Evolutionary conservation across 1,140 invertebrate species (phyloP), one percentile per base, ranked within the genome.

Genomic region (Oscheius sp.): DNA sequence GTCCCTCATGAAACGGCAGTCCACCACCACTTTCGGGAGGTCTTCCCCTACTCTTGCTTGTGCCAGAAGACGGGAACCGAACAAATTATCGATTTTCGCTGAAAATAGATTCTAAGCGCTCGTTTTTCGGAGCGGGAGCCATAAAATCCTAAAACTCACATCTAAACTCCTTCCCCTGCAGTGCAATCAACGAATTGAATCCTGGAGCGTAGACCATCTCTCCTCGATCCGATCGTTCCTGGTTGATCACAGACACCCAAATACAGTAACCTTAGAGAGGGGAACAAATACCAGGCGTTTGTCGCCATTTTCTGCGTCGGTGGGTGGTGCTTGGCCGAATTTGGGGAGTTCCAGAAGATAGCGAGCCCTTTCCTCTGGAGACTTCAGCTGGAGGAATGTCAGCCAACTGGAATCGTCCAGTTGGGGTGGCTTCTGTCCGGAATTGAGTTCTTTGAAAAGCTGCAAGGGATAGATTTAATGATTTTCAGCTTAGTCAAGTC

Each of bases 191-290:
- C 28, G 49, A 55, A 26, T 55, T 7, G 49, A 13, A 55, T 7
- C 49, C 49, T 23, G 49, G 49, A 23, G 49, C 49, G 28, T 55
- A 55, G 7, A 55, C 49, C 49, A 55, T 55, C 28, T 55, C 49
- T 13, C 23, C 23, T 23, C 23, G 7, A 4, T 7, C 7, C 15
- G 15, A 4, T 55, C 23, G 7, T 23, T 55, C 49, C 23, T 55
- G 7, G 49, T 55, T 55, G 4, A 7, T 55, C 28, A 20, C 49
- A 26, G 49, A 55, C 7, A 55, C 28, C 49, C 7, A 23, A 55
- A 55, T 7, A 55, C 15, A 13, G 28, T 7, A 23, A 55, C 4
- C 7, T 4, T 20, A 7, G 49, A 26, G 23, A 55, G 7, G 4
- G 28, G 28, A 7, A 55, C 7, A 23, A 15, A 26, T 55, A 55